A percentile compares a stretch with the other conserved stretches of the same genome.
Evolutionary conservation across 2,113 vertebrate species (phyloP).

Genomic region (Macrotis lagotis): DNA sequence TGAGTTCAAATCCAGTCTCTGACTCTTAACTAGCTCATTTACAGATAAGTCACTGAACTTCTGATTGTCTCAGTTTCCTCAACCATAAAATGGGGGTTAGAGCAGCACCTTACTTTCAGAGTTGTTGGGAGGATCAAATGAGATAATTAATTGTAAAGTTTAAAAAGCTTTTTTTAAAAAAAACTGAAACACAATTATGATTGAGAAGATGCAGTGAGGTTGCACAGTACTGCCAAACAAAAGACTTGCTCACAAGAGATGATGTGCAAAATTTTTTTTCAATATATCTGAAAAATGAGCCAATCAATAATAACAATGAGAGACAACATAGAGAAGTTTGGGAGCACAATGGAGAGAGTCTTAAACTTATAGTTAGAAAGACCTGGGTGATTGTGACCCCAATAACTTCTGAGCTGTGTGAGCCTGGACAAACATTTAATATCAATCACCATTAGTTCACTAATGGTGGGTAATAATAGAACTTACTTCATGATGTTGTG

Average conservation of each 20-base stretch:
- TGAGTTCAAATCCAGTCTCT: not conserved
- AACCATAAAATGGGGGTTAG: not conserved
- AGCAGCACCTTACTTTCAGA: not conserved
- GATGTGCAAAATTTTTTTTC: not conserved
- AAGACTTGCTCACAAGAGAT: not conserved
- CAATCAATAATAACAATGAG: not conserved
- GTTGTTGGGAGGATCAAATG: not conserved
- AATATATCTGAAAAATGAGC: not conserved
- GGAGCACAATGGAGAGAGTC: not conserved
- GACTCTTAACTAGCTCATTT: not conserved
- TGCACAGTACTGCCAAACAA: not conserved
- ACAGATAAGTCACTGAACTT: not conserved
- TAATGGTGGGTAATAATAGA: not conserved
- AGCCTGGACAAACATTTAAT: not conserved
- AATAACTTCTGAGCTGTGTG: not conserved
- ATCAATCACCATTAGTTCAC: not conserved
- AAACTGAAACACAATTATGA: not conserved
- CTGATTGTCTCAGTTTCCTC: not conserved
- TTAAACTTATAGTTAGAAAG: not conserved
- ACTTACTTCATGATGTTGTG: not conserved
- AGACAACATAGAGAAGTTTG: not conserved
- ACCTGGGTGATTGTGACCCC: not conserved
- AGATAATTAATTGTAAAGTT: not conserved
- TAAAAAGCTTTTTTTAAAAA: no score
- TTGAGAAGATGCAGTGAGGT: not conserved